These are phyloP conservation scores for Isurus oxyrinchus DNA, from an alignment of 2,113 vertebrate genomes.

Conservation along the genomic window DNA sequence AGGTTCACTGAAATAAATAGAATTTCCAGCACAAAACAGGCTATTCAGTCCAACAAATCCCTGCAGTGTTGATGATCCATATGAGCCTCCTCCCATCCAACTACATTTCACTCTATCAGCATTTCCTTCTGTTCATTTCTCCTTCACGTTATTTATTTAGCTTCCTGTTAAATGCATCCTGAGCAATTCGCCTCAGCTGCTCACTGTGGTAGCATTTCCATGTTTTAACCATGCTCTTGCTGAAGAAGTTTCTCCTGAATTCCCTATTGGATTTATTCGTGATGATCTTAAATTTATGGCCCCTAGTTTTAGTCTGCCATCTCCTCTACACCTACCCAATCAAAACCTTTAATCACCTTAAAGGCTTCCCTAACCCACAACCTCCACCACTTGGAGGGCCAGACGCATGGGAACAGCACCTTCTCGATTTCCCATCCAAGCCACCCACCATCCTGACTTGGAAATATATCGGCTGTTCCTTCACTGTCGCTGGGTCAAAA, in stretches of 20 bases:
- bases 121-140: neutral
- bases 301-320: neutral
- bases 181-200: no score
- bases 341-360: neutral
- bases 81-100: no score
- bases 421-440: no score
- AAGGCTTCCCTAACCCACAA: neutral
- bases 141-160: neutral
- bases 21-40: no score
- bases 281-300: neutral
- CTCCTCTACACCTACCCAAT: neutral
- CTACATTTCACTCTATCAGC: no score
- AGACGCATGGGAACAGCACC: neutral
- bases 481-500: no score
- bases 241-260: neutral
- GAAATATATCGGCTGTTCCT: no score
- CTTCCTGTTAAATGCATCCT: neutral
- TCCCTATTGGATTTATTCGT: neutral
- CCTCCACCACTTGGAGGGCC: neutral
- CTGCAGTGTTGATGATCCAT: no score
- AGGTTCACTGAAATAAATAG: neutral
- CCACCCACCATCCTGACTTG: no score
- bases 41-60: neutral
- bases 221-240: neutral
- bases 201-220: neutral